Percentiles rank a stretch among this genome's conserved stretches.
Evolutionary conservation across 1,140 invertebrate species (phyloP).

Genomic region (Planococcus citri): DNA sequence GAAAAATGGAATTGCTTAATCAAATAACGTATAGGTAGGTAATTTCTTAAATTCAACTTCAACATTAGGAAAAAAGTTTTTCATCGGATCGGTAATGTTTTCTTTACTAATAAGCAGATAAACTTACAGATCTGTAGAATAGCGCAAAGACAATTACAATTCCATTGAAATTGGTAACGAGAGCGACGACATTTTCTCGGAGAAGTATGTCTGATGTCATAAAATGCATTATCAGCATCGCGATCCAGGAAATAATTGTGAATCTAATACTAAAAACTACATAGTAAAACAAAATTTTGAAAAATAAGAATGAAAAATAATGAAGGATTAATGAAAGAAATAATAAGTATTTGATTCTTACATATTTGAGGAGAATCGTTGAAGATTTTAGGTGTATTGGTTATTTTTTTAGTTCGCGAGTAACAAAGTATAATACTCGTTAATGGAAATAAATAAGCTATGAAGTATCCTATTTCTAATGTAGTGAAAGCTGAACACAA

Average conservation of each 20-base stretch:
- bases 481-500: neutral
- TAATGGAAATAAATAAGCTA: neutral
- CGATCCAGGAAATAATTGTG: neutral
- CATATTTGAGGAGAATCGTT: neutral
- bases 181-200: neutral
- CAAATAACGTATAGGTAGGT: too few relatives aligned
- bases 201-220: neutral
- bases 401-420: neutral
- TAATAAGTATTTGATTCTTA: neutral
- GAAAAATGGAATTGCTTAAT: too few relatives aligned
- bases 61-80: too few relatives aligned
- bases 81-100: too few relatives aligned
- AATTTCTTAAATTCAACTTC: too few relatives aligned
- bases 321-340: neutral
- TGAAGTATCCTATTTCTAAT: slow-evolving; percentile 10
- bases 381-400: neutral
- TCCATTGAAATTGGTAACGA: slow-evolving; percentile 1
- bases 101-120: neutral
- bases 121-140: neutral
- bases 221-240: slow-evolving; percentile 1
- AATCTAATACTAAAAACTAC: slow-evolving; percentile 11
- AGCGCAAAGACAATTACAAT: neutral
- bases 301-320: too few relatives aligned
- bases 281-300: neutral
- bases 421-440: neutral